These are phyloP conservation scores for Muschampia plurimacula DNA, from an alignment of 2,888 invertebrate species.

Conservation along the genomic window DNA sequence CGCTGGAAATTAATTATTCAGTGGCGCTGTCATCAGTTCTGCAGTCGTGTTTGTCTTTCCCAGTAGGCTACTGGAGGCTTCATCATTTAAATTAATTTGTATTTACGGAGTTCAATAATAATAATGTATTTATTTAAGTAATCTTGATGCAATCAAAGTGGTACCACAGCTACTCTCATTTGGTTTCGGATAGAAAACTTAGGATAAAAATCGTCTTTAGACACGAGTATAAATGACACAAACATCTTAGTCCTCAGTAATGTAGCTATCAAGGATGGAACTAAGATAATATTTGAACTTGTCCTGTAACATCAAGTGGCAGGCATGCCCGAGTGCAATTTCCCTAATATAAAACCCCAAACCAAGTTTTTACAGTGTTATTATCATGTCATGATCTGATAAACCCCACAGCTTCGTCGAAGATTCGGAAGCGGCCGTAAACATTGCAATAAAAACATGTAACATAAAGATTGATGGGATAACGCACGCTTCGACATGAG, in stretches of 20 bases:
- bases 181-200: background rate
- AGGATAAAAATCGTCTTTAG: background rate
- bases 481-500: background rate
- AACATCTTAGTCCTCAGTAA: too few species aligned
- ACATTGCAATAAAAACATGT: background rate
- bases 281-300: too few species aligned
- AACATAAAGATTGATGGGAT: background rate
- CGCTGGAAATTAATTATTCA: slow-evolving; percentile 4
- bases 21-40: background rate
- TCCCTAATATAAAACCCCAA: background rate
- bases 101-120: background rate
- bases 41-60: background rate
- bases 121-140: background rate
- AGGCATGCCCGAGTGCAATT: background rate
- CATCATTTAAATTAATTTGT: background rate
- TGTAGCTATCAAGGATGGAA: too few species aligned
- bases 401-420: background rate
- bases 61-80: background rate
- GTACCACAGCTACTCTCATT: background rate
- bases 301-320: background rate
- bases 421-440: background rate
- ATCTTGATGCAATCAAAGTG: background rate
- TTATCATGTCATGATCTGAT: background rate
- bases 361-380: background rate
- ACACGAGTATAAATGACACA: too few species aligned